These are phyloP conservation scores for Sylvietta virens DNA, from an alignment of 2,113 vertebrate species.

Conservation along the genomic window DNA sequence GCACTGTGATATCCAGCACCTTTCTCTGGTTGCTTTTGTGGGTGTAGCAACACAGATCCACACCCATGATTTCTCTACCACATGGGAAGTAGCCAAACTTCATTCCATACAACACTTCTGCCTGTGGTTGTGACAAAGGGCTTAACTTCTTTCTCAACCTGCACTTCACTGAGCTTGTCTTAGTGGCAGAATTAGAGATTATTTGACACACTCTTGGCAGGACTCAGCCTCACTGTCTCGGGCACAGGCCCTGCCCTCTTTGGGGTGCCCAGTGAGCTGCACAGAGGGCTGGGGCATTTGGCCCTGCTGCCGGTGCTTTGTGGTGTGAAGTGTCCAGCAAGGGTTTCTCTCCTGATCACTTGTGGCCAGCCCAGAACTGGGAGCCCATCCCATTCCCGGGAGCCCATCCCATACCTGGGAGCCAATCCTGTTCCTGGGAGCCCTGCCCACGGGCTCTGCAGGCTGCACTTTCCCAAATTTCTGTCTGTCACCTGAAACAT, in stretches of 20 bases:
- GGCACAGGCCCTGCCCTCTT: neutral
- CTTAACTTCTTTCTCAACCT: neutral
- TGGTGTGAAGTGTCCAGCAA: accelerated
- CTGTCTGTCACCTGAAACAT: neutral
- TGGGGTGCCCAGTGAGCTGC: neutral
- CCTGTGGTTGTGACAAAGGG: neutral
- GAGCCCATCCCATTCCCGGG: neutral
- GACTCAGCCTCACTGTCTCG: neutral
- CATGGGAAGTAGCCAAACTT: neutral
- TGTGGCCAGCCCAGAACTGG: neutral
- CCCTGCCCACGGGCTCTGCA: neutral
- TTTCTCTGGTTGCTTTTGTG: accelerated
- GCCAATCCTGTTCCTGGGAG: neutral
- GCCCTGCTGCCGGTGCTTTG: accelerated
- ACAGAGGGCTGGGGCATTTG: neutral
- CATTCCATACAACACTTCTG: neutral
- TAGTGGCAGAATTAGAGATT: too few relatives aligned
- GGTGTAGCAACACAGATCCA: neutral
- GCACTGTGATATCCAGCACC: neutral
- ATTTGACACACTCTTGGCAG: neutral
- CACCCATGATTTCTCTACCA: neutral
- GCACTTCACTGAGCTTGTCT: neutral
- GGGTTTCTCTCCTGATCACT: neutral
- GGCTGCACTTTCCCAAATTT: neutral
- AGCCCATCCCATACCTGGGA: neutral